These are phyloP conservation scores for Hypocryptadius cinnamomeus DNA, from an alignment of 2,113 vertebrate species.

Conservation along the genomic window DNA sequence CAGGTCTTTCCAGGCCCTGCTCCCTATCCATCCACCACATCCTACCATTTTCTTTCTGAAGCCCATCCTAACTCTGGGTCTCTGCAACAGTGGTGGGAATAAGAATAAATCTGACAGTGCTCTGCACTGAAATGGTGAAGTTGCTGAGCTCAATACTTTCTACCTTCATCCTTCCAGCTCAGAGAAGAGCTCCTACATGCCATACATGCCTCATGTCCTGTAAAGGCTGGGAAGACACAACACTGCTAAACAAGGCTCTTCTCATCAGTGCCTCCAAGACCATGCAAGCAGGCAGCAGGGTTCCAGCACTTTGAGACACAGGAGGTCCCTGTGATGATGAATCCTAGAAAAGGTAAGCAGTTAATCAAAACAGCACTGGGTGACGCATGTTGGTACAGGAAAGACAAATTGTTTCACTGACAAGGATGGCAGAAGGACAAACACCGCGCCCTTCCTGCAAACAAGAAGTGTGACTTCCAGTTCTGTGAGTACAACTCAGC, in stretches of 20 bases:
- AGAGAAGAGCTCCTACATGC: not conserved
- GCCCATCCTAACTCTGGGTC: not conserved
- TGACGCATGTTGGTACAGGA: rapidly evolving
- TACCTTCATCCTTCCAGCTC: not conserved
- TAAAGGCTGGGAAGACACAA: not conserved
- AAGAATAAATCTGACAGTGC: not conserved
- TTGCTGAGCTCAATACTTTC: not conserved
- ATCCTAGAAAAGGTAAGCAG: not conserved
- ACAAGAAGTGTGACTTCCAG: not conserved
- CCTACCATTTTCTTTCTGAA: not conserved
- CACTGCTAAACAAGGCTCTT: not conserved
- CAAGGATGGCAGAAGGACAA: not conserved
- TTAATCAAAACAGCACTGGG: not conserved
- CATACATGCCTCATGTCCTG: not conserved
- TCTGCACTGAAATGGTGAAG: not conserved
- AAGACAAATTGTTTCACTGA: not conserved
- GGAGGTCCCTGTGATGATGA: not conserved
- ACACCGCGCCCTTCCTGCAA: not conserved
- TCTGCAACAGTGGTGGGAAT: not conserved
- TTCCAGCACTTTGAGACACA: not conserved
- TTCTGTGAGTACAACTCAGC: not conserved
- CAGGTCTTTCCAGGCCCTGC: not conserved
- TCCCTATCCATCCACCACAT: not conserved
- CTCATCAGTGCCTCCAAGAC: not conserved
- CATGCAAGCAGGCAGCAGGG: not conserved